Evolutionary conservation across 2,113 vertebrate species (phyloP), one percentile per base, ranked within the genome.

Genomic region (Asarcornis scutulata): DNA sequence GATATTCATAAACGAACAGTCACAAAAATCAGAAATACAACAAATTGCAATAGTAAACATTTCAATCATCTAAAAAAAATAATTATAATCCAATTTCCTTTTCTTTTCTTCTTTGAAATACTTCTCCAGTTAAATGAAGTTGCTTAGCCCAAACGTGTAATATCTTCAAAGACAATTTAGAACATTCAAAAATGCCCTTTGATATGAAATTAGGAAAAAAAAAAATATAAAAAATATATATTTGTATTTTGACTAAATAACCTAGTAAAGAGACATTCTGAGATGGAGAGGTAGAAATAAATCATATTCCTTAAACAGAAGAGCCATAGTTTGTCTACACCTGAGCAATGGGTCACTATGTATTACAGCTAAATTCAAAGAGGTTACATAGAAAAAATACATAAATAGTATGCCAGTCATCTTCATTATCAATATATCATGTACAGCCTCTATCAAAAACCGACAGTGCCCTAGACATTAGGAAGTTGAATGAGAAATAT

Each of bases 81-180:
- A 74, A 83, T 84, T 48, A 79, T 92, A 93, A 95, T 95, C 84
- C 42, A 4, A 38, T 95, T 91, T 81, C 91, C 59, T 83, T 93
- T 93, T 82, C 42, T 82, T 93, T 86, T 13, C 9, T 93, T 79
- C 60, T 93, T 90, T 78, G 48, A 78, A 36, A 89, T 27, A 60
- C 14, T 84, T 93, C 48, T 91, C 11, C 63, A 78, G 48, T 56
- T 81, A 86, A 86, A 93, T 52, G 5, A 88, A 72, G 15, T 55
- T 86, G 66, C 48, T 87, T 93, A 87, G 38, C 53, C 53, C 40
- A 87, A 95, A 83, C 22, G 42, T 82, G 52, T 75, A 92, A 60
- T 81, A 89, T 52, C 71, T 95, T 92, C 81, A 93, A 95, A 95
- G 88, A 92, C 74, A 97, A 95, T 93, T 75, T 75, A 69, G 17